phyloP scores from a whole-genome alignment of 2,797 vertebrate species.

The Myotis daubentonii region DNA sequence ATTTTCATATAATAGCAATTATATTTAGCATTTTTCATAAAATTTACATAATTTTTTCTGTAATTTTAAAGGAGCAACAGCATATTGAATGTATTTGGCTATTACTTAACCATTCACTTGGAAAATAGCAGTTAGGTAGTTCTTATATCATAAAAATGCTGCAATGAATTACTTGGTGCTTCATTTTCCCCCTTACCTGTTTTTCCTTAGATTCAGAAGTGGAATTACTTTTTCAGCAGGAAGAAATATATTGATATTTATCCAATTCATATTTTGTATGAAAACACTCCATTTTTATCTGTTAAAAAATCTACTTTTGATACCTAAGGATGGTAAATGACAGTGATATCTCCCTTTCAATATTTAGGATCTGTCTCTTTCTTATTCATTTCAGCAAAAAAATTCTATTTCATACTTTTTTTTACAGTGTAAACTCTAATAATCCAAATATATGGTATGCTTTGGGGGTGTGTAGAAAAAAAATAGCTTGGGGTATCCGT shows the following conservation, averaged over 20 bases:
- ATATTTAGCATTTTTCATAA: constrained; percentile 13
- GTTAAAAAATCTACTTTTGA: not conserved
- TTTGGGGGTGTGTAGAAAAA: not conserved
- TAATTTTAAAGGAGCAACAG: constrained; percentile 12
- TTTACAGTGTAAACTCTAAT: not conserved
- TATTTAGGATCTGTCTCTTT: not conserved
- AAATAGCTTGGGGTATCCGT: not conserved
- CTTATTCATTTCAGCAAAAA: not conserved
- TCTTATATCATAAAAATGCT: constrained; percentile 25
- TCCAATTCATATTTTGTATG: not conserved
- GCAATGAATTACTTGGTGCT: not conserved
- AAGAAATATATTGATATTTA: not conserved
- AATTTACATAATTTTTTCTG: not conserved
- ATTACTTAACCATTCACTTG: not conserved
- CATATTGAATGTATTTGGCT: not conserved
- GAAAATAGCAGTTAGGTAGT: not conserved
- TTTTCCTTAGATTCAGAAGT: constrained; percentile 43
- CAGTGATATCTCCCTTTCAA: not conserved
- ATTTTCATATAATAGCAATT: not conserved
- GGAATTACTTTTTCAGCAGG: not conserved
- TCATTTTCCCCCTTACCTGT: not conserved
- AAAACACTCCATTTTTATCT: not conserved
- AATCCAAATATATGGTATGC: not conserved
- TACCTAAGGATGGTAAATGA: not conserved
- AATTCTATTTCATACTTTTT: not conserved